Conservation (phyloP, 2,113 vertebrate species). For the Antechinus flavipes region DNA sequence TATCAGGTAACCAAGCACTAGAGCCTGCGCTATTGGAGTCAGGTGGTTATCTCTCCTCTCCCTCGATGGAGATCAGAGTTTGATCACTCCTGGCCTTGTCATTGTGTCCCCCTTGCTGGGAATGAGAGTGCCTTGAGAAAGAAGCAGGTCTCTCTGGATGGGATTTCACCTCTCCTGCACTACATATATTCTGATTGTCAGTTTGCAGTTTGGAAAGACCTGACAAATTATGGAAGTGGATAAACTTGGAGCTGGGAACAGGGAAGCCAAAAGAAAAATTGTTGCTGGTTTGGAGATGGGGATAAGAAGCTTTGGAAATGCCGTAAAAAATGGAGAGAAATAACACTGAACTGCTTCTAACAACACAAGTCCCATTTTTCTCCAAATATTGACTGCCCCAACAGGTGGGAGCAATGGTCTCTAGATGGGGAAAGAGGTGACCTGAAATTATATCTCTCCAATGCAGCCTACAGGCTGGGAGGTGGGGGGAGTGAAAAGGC, state of each 20-base stretch:
- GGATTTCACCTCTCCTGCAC: slow-evolving; percentile 89
- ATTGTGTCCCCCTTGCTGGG: slow-evolving; percentile 84
- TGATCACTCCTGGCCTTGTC: slow-evolving; percentile 83
- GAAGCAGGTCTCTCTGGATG: slow-evolving; percentile 86
- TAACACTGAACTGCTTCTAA: slow-evolving; percentile 61
- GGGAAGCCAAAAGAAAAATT: slow-evolving; percentile 55
- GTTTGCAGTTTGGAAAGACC: slow-evolving; percentile 73
- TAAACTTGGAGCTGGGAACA: slow-evolving; percentile 65
- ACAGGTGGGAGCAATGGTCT: slow-evolving; percentile 60
- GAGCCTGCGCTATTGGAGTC: slow-evolving; percentile 90
- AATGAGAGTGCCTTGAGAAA: slow-evolving; percentile 90
- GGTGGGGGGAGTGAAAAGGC: slow-evolving; percentile 57
- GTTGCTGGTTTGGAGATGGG: slow-evolving; percentile 47
- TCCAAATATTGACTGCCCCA: slow-evolving; percentile 35
- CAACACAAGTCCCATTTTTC: slow-evolving; percentile 68
- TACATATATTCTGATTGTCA: slow-evolving; percentile 78
- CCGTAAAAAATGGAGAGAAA: slow-evolving; percentile 67
- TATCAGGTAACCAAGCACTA: slow-evolving; percentile 94
- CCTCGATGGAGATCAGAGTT: slow-evolving; percentile 92
- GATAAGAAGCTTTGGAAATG: slow-evolving; percentile 63
- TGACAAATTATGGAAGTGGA: slow-evolving; percentile 74
- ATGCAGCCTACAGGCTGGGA: slow-evolving; percentile 45
- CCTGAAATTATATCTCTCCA: slow-evolving; percentile 62
- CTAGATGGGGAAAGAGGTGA: slow-evolving; percentile 66
- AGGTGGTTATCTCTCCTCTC: slow-evolving; percentile 92